phyloP scores from a whole-genome alignment of 2,888 invertebrate genomes.

The Lamellibrachia satsuma region DNA sequence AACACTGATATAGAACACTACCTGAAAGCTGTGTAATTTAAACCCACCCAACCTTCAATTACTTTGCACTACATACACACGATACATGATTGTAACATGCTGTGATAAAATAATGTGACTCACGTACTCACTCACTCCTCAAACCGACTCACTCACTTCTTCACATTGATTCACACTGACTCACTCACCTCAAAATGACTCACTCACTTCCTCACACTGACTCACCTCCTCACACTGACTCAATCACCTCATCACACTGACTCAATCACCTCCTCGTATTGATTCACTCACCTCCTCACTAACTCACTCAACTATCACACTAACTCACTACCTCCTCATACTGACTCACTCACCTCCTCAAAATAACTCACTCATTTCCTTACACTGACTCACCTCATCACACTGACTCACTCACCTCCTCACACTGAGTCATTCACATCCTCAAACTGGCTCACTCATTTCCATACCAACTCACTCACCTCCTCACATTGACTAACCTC shows the following conservation, averaged over 20 bases:
- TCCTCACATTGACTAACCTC: background rate
- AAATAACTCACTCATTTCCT: background rate
- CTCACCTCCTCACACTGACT: background rate
- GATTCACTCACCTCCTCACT: background rate
- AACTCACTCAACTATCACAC: background rate
- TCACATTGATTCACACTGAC: background rate
- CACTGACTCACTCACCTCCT: background rate
- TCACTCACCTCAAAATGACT: background rate
- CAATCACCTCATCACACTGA: background rate
- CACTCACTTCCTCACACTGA: slow-evolving; percentile 36
- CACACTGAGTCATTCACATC: background rate
- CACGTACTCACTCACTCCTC: background rate
- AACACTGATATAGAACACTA: too few relatives aligned
- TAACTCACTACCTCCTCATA: background rate
- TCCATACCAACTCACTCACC: background rate
- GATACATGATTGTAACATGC: too few relatives aligned
- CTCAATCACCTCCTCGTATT: background rate
- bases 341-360: slow-evolving; percentile 36
- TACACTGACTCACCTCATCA: background rate
- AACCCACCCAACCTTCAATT: too few relatives aligned
- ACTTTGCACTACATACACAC: too few relatives aligned
- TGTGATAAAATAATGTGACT: background rate
- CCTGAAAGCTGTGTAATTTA: too few relatives aligned
- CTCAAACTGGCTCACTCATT: background rate
- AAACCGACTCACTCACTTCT: background rate